Evolutionary conservation across 2,113 vertebrate genomes (phyloP).

Genomic region (Ptilonorhynchus violaceus): DNA sequence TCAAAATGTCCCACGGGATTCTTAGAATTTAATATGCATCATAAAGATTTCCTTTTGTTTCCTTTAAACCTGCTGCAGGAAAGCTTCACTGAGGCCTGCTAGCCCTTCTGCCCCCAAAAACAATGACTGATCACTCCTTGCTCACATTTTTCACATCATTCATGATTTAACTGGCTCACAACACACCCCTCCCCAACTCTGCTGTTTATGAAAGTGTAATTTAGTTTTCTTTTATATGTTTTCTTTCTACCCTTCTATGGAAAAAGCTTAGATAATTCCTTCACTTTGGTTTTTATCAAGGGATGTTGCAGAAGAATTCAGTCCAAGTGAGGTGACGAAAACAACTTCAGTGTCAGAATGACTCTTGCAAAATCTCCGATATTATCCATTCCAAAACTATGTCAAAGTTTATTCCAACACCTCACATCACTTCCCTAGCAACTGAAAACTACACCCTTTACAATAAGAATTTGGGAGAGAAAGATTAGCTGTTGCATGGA

Average conservation of each 20-base stretch:
- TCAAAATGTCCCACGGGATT: background rate
- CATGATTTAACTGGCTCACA: background rate
- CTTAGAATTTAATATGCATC: background rate
- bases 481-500: background rate
- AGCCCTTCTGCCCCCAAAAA: background rate
- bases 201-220: background rate
- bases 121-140: background rate
- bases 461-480: background rate
- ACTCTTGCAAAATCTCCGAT: background rate
- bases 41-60: slow-evolving; percentile 11
- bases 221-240: background rate
- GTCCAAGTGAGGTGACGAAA: background rate
- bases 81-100: background rate
- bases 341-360: background rate
- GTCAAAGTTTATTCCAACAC: background rate
- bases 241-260: background rate
- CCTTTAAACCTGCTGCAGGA: background rate
- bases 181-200: background rate
- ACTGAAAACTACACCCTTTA: background rate
- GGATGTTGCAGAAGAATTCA: background rate
- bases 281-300: background rate
- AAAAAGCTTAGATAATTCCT: background rate
- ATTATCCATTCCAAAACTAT: background rate
- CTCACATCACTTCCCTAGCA: background rate
- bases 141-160: background rate